Conservation (phyloP, 2,888 invertebrate species). For the Xanthorhoe designata region DNA sequence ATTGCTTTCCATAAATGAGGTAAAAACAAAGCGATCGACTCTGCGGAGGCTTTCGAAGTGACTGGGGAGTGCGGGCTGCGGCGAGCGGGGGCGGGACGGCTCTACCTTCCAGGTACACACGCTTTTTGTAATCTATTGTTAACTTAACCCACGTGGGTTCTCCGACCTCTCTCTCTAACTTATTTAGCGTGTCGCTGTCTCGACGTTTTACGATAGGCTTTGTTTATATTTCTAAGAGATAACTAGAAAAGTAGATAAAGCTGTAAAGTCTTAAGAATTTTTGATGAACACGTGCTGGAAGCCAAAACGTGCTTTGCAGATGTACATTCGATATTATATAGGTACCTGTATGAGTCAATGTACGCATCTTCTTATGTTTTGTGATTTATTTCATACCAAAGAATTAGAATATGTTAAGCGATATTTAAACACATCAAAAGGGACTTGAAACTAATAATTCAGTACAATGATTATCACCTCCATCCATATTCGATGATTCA, state of each 20-base stretch:
- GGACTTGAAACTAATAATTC: slow-evolving; percentile 12
- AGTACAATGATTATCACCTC: slow-evolving; percentile 15
- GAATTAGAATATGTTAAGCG: not conserved
- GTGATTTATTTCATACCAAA: not conserved
- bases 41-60: slow-evolving; percentile 65
- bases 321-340: slow-evolving; percentile 38
- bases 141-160: slow-evolving; percentile 78
- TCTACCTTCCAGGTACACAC: slow-evolving; percentile 78
- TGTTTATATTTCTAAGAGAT: slow-evolving; percentile 77
- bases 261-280: slow-evolving; percentile 58
- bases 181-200: slow-evolving; percentile 52
- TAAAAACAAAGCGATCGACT: slow-evolving; percentile 56
- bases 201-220: slow-evolving; percentile 60
- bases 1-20: slow-evolving; percentile 33
- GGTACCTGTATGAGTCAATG: not conserved
- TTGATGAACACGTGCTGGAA: slow-evolving; percentile 58
- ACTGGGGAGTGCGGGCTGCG: slow-evolving; percentile 55
- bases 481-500: slow-evolving; percentile 42
- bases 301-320: slow-evolving; percentile 58
- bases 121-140: slow-evolving; percentile 81
- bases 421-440: slow-evolving; percentile 19
- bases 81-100: slow-evolving; percentile 63
- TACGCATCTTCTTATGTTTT: not conserved
- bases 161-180: slow-evolving; percentile 63
- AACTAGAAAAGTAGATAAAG: slow-evolving; percentile 57